phyloP scores from a whole-genome alignment of 2,888 invertebrate genomes.

The Periphyllus acericola region DNA sequence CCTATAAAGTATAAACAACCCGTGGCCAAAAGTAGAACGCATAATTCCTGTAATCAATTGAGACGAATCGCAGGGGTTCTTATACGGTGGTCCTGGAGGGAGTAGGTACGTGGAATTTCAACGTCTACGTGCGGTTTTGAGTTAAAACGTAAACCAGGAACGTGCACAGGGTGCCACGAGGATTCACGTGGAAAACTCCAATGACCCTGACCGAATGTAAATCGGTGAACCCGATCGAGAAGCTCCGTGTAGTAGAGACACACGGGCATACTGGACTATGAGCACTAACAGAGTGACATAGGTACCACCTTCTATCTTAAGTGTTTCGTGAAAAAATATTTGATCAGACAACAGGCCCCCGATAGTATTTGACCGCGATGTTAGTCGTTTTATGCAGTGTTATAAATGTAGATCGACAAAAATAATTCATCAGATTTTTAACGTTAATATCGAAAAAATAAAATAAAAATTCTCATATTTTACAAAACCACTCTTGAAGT shows the following conservation, averaged over 20 bases:
- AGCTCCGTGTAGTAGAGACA: background rate
- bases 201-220: background rate
- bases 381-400: no score
- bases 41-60: background rate
- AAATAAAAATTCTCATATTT: no score
- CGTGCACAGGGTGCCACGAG: background rate
- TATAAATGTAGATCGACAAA: no score
- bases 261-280: background rate
- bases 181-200: background rate
- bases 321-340: no score
- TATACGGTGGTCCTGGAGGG: background rate
- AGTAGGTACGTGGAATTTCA: background rate
- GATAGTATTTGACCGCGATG: no score
- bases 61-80: background rate
- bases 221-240: background rate
- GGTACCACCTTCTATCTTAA: background rate
- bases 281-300: no score
- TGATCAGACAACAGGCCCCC: no score
- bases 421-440: no score
- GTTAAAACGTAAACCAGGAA: background rate
- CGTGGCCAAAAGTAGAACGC: conserved; percentile 8
- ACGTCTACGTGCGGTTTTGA: background rate
- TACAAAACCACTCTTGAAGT: no score
- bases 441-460: no score
- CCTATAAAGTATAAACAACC: no score